Conservation (phyloP, 1,140 invertebrate genomes). For the Halictus rubicundus region DNA sequence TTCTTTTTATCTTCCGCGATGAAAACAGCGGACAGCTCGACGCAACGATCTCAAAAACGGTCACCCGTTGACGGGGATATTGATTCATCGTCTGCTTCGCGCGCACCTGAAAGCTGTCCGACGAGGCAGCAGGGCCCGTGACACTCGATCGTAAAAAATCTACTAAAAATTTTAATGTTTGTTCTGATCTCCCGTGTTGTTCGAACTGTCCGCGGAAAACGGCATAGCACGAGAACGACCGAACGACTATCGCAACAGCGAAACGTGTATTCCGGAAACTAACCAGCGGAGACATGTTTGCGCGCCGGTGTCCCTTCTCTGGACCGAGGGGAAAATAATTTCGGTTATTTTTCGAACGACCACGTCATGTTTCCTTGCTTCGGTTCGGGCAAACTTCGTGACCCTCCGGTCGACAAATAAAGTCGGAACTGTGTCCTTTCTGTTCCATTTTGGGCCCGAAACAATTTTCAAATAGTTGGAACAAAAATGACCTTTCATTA, state of each 20-base stretch:
- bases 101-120: neutral
- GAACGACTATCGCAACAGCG: neutral
- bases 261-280: constrained; percentile 1
- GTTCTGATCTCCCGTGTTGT: neutral
- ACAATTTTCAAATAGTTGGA: no score
- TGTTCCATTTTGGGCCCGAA: no score
- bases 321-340: neutral
- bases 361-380: no score
- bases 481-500: no score
- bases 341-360: neutral
- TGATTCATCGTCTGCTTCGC: constrained; percentile 4
- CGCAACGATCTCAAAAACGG: neutral
- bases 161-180: constrained; percentile 17
- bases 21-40: neutral
- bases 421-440: no score
- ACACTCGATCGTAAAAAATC: constrained; percentile 22
- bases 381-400: no score
- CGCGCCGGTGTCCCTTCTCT: neutral
- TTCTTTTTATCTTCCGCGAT: neutral
- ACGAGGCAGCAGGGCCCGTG: neutral
- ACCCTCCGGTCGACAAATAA: no score
- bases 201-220: neutral
- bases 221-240: neutral
- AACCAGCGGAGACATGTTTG: neutral
- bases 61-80: neutral